Conservation (phyloP, 2,113 vertebrate species). For the Tetraodon nigroviridis region DNA sequence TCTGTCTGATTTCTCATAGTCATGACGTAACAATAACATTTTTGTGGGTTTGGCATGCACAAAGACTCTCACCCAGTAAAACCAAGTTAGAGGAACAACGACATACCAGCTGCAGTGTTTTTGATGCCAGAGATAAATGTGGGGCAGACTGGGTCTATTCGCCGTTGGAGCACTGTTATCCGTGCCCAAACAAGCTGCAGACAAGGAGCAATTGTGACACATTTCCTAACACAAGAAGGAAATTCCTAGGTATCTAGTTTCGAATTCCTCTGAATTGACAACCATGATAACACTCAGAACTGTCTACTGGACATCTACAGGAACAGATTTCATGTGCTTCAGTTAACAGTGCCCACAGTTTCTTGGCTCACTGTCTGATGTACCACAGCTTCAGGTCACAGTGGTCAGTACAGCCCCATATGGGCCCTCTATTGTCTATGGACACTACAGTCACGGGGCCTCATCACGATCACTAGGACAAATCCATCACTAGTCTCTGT, state of each 20-base stretch:
- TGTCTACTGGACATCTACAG: slow-evolving; percentile 19
- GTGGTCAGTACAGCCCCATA: slow-evolving; percentile 33
- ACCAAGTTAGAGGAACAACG: slow-evolving; percentile 27
- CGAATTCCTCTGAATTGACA: slow-evolving; percentile 46
- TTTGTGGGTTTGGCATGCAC: slow-evolving; percentile 36
- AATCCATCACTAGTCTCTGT: slow-evolving; percentile 16
- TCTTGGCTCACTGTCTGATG: slow-evolving; percentile 15
- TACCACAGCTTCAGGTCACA: slow-evolving; percentile 55
- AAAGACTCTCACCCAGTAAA: slow-evolving; percentile 9
- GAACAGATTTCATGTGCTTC: slow-evolving; percentile 6
- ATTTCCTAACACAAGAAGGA: slow-evolving; percentile 64
- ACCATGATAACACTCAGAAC: slow-evolving; percentile 29
- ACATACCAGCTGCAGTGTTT: slow-evolving; percentile 10
- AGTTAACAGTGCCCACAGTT: not conserved
- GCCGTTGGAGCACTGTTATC: slow-evolving; percentile 37
- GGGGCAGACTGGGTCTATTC: slow-evolving; percentile 39
- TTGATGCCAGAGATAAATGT: slow-evolving; percentile 23
- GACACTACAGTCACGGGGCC: slow-evolving; percentile 27
- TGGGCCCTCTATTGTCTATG: slow-evolving; percentile 34
- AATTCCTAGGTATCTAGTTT: slow-evolving; percentile 61
- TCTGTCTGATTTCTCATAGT: slow-evolving; percentile 22
- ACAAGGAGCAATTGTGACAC: slow-evolving; percentile 50
- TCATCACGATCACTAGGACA: slow-evolving; percentile 18
- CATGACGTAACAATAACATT: slow-evolving; percentile 39
- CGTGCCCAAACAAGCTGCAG: slow-evolving; percentile 23